These are phyloP conservation scores for Monochamus alternatus DNA, from an alignment of 2,888 invertebrate species.

Conservation along the genomic window DNA sequence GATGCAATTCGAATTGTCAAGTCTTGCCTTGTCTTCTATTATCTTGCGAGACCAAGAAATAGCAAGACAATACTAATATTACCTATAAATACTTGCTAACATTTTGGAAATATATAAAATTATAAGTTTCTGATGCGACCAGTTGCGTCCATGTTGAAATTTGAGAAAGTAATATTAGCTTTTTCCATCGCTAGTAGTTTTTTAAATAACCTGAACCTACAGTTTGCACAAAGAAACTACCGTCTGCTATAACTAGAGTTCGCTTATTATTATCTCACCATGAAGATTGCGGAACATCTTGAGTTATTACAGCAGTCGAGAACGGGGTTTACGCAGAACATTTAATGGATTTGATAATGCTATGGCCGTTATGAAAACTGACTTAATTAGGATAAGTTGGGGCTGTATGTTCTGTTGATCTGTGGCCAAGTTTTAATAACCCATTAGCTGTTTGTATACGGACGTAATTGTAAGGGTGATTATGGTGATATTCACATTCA, in stretches of 20 bases:
- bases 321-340: conserved; percentile 26
- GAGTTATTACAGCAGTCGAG: conserved; percentile 26
- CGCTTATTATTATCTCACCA: conserved; percentile 7
- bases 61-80: too few species aligned
- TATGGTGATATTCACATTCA: conserved; percentile 39
- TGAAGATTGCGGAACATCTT: conserved; percentile 22
- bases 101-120: too few species aligned
- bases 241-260: background rate
- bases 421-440: conserved; percentile 40
- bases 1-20: too few species aligned
- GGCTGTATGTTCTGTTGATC: conserved; percentile 39
- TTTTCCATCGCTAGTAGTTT: too few species aligned
- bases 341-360: conserved; percentile 36
- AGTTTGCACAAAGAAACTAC: background rate
- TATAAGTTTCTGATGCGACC: too few species aligned
- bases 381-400: conserved; percentile 39
- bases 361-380: conserved; percentile 32
- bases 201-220: too few species aligned
- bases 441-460: conserved; percentile 38
- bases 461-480: conserved; percentile 37
- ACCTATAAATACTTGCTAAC: too few species aligned
- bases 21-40: too few species aligned
- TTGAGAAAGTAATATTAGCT: too few species aligned
- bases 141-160: too few species aligned
- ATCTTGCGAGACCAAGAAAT: too few species aligned